phyloP scores from a whole-genome alignment of 2,797 vertebrate species.

The Notamacropus eugenii region DNA sequence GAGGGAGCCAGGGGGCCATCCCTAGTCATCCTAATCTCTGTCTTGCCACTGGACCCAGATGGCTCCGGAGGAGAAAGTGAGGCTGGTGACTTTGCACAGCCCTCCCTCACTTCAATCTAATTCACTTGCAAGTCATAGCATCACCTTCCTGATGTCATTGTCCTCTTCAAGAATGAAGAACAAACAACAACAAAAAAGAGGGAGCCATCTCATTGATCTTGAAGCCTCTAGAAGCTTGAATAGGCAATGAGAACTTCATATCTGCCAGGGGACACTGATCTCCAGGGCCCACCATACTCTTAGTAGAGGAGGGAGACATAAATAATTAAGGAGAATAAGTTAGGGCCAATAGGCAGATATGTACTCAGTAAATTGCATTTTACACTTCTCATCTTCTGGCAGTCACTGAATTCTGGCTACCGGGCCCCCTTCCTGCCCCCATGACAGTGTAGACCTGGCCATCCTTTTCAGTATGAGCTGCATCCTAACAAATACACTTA shows the following conservation, averaged over 20 bases:
- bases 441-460: background rate
- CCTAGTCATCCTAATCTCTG: too few species aligned
- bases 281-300: background rate
- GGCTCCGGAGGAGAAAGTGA: too few species aligned
- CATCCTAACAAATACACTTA: background rate
- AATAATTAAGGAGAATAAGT: background rate
- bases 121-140: too few species aligned
- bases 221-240: background rate
- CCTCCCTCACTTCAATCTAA: too few species aligned
- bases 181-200: background rate
- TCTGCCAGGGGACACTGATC: background rate
- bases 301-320: background rate
- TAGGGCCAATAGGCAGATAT: background rate
- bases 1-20: background rate
- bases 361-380: background rate
- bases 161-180: too few species aligned
- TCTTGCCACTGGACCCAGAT: too few species aligned
- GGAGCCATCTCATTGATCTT: background rate
- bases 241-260: background rate
- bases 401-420: background rate
- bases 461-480: background rate
- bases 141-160: too few species aligned
- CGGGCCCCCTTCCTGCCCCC: too few species aligned
- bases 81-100: too few species aligned
- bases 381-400: background rate